Evolutionary conservation across 2,888 invertebrate species (phyloP), one percentile per base, ranked within the genome.

Genomic region (Suillia variegata): DNA sequence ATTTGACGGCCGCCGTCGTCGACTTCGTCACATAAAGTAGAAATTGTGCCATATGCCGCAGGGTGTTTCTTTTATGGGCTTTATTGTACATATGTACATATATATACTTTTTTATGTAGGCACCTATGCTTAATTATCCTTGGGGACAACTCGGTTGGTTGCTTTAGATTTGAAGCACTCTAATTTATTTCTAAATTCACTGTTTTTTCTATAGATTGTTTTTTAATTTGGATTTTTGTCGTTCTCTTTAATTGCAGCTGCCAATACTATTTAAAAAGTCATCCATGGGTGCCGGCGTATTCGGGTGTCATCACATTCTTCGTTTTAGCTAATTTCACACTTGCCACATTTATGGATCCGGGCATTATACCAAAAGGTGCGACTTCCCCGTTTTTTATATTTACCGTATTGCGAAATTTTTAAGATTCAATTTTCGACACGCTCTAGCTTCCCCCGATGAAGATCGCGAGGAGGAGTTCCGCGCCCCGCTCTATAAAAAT

Each of bases 311-410:
- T 99, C 80, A 94, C 97, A 73, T 91, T 98, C 84, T 96, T 98
- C 86, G 98, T 98, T 77, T 85, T 98, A 84, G 93, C 97, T 84
- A 99, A 99, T 87, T 97, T 99, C 84, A 94, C 96, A 72, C 87
- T 98, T 85, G 98, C 99, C 73, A 98, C 98, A 78, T 97, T 98
- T 84, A 98, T 98, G 96, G 98, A 98, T 85, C 98, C 98, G 79
- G 98, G 98, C 77, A 92, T 96, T 68, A 97, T 98, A 86, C 97
- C 97, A 80, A 95, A 94, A 91, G 97, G 97, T 96, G 83, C 76
- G 71, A 33, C 18, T 31, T 38, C 31, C n/a, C n/a, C n/a, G 10
- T 12, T 13, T 33, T 58, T 26, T 52, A 58, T 13, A 12, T 42
- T 42, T 13, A 13, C n/a, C n/a, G n/a, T n/a, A n/a, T n/a, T 48